Conservation (phyloP, 2,113 vertebrate genomes). For the Phoenicopterus ruber region DNA sequence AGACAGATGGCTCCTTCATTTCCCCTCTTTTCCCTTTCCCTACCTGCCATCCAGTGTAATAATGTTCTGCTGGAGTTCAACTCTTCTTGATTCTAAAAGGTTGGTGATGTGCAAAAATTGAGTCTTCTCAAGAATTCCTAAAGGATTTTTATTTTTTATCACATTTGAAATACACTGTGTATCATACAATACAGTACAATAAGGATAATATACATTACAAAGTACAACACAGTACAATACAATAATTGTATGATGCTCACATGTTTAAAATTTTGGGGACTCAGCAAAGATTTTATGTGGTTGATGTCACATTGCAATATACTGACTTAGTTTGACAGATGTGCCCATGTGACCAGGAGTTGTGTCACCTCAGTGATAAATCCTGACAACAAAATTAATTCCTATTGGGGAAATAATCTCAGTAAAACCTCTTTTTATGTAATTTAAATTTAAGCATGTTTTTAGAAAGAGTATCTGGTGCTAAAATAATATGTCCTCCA, state of each 20-base stretch:
- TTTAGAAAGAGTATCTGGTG: neutral
- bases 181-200: neutral
- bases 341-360: neutral
- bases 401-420: neutral
- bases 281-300: neutral
- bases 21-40: neutral
- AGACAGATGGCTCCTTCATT: neutral
- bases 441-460: neutral
- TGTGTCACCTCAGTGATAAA: neutral
- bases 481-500: neutral
- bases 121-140: neutral
- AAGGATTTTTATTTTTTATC: neutral
- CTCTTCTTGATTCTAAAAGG: neutral
- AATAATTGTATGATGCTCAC: neutral
- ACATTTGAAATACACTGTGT: neutral
- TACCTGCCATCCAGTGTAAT: neutral
- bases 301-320: neutral
- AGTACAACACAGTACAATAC: too few relatives aligned
- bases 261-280: neutral
- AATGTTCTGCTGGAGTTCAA: neutral
- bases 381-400: neutral
- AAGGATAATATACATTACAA: neutral
- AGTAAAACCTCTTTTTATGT: neutral
- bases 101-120: fast-evolving
- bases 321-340: neutral